Conservation (phyloP, 2,113 vertebrate species). For the Cyrtonyx montezumae region DNA sequence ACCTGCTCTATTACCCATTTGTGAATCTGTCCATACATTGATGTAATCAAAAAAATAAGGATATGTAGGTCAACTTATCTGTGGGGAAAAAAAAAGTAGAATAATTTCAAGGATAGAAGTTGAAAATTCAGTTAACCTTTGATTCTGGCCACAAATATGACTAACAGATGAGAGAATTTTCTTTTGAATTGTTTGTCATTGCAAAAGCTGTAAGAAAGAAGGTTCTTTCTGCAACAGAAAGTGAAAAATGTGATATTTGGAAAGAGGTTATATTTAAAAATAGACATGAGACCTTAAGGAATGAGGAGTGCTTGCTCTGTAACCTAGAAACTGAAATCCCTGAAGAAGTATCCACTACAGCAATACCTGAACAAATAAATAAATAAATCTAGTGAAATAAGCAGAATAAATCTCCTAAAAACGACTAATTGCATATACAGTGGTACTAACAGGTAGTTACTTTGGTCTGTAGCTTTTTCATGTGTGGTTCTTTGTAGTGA, state of each 20-base stretch:
- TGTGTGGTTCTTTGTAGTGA: not conserved
- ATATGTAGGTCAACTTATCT: not conserved
- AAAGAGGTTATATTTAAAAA: slow-evolving; percentile 67
- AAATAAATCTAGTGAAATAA: not conserved
- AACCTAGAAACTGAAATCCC: slow-evolving; percentile 71
- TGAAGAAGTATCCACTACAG: slow-evolving; percentile 21
- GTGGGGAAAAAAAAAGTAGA: not conserved
- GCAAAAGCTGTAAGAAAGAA: not conserved
- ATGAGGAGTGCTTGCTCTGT: slow-evolving; percentile 37
- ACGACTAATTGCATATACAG: not conserved
- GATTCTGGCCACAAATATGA: not conserved
- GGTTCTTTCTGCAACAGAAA: not conserved
- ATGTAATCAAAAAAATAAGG: not conserved
- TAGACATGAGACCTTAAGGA: slow-evolving; percentile 54
- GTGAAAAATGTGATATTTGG: slow-evolving; percentile 46
- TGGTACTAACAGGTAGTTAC: not conserved
- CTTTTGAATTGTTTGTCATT: slow-evolving; percentile 18
- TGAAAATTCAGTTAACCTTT: not conserved
- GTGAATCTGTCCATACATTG: not conserved
- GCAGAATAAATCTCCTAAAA: not conserved
- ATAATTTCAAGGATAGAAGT: not conserved
- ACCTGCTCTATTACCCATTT: not conserved
- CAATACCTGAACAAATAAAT: not conserved
- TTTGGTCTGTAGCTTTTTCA: not conserved
- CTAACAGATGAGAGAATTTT: not conserved